Evolutionary conservation across 2,888 invertebrate genomes (phyloP), one percentile per base, ranked within the genome.

Genomic region (Hoplodrina ambigua): DNA sequence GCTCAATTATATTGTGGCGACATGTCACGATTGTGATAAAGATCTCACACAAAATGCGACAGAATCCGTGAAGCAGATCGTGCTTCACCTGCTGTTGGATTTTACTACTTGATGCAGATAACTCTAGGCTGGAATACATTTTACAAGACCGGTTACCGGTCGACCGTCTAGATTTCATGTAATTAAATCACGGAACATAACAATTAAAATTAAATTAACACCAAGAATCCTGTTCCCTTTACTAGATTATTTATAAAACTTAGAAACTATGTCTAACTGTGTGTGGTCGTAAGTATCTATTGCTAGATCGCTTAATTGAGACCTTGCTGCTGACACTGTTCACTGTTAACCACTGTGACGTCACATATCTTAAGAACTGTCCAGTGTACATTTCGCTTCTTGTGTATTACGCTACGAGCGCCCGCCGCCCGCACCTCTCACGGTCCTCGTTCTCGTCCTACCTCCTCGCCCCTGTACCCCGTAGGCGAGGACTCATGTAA

Each of bases 181-280:
- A 67, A 74, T 72, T 69, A 74, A 67, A 53, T 20, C 13, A 20
- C 52, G 52, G 69, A 58, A 60, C 52, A 44, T 37, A 44, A 65
- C 69, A 75, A 78, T 73, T 77, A 75, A 71, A 62, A 64, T 41
- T 62, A 56, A 71, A 75, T 80, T 68, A 75, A 68, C 62, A 72
- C 66, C 58, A 70, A 61, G 53, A 68, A 65, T 69, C 62, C 53
- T n/a, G 55, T 79, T 75, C 69, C 60, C 68, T 73, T 68, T 60
- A 66, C 54, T 69, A 71, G 50, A 70, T 8, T 41, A 41, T 41
- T 75, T 67, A 59, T 72, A 56, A 74, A 72, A 70, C 69, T 67
- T 69, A 74, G 73, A 81, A 76, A 79, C 65, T 69, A 61, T 72
- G 67, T 71, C 77, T 44, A 75, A 75, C 70, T 71, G 61, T 49